Base-by-base conservation (phyloP, 2,113 vertebrate species). In the Fregata magnificens region DNA sequence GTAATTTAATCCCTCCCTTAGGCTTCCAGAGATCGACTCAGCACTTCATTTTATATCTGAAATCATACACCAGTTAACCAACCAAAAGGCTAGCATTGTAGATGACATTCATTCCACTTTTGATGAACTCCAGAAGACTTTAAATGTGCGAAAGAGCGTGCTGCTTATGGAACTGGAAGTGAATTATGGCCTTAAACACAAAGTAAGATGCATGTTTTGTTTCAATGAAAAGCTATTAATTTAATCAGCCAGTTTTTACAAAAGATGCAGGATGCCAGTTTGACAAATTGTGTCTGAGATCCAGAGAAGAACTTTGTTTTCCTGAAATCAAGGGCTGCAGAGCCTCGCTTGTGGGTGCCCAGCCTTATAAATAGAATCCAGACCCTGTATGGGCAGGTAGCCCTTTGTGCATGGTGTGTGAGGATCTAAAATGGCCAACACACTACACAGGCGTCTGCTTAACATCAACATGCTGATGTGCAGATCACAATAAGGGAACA, bases 81-180 rank as follows among this genome's bases (percentile, higher is more conserved):
- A 97, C 97, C 99, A 99, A 93, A 99, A 99, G 98, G 99, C 99
- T 93, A 98, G 99, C 96, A 99, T 99, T 3, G 99, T 99, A 96
- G 99, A 99, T 22, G 99, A 99, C 96, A 99, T 99, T 97, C 99
- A 99, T 76, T 96, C 98, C 15, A 99, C 99, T 50, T 99, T 99
- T 62, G 99, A 99, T 67, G 99, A 99, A 96, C 97, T 99, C 78
- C 99, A 99, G 98, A 99, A 99, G 97, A 99, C 99, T 11, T 96
- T 99, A 88, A 99, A 99, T 31, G 99, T 99, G 74, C 98, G 99
- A 77, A 99, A 99, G 97, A 99, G 99, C 0, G 99, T 99, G 79
- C 97, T 99, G 91, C 99, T 99, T 7, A 99, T 99, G 99, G 99
- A 99, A 95, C 98, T 99, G 96, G 99, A 99, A 97, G 99, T 99